Base-by-base conservation (phyloP, 92 coral and sea anemone species). In the Isaurus tuberculatus region DNA sequence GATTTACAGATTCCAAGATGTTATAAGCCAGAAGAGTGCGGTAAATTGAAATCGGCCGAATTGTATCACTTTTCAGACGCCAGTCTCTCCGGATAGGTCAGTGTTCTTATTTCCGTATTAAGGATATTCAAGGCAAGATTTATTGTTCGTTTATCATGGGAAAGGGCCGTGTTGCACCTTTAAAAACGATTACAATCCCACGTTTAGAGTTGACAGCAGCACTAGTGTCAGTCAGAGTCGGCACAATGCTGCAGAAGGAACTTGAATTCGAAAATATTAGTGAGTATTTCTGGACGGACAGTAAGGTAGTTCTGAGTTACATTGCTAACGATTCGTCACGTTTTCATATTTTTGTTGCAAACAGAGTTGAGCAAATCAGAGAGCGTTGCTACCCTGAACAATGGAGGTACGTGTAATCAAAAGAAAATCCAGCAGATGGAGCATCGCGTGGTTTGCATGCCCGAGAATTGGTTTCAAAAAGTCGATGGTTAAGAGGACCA, bases 341-440 rank as follows among this genome's bases (percentile, higher is more conserved):
- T 20, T 86, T 86, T 58, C 89, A 86, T 20, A 68, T 86, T 33
- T 86, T 86, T 32, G 86, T 70, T 22, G 74, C 85, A 15, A 80
- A 79, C 81, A 69, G 86, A n/a, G 75, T 79, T 11, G 44, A 32
- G 22, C 80, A 86, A 57, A 86, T 79, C 13, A 74, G 69, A 28
- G 58, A 79, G 48, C 42, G 40, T 63, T 70, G 81, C 26, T 27
- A 34, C 9, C 48, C n/a, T 15, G 57, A 31, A 22, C 86, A 86
- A 14, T 79, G 81, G 89, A 86, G 80, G 19, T 68, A 75, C 28
- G 66, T 84, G 0, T 68, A 74, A 27, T 60, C 83, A 3, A 75
- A 65, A 23, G 44, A 53, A 25, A 74, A 84, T 22, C 88, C 69
- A 61, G 83, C 83, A 15, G 83, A 75, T 19, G 65, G 74, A 34